Evolutionary conservation across 2,888 invertebrate species (phyloP).

Genomic region (Pristionchus japonicus): DNA sequence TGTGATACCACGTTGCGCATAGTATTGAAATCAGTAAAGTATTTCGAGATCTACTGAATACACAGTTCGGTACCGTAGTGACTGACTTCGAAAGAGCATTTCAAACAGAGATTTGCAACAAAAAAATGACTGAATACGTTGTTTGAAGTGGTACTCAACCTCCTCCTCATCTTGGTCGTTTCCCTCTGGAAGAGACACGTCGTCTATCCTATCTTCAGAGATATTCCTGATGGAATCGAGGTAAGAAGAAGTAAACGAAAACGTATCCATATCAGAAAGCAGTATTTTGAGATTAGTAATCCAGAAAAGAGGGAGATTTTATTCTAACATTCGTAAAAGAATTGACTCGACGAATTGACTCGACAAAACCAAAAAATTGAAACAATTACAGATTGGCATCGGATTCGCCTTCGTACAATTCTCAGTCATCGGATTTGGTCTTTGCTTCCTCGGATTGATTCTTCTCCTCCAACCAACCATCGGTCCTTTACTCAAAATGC

Average conservation of each 20-base stretch:
- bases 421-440: slow-evolving; percentile 35
- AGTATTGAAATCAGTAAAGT: too few relatives aligned
- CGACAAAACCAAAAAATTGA: not conserved
- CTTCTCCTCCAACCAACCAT: slow-evolving; percentile 36
- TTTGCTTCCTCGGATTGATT: not conserved
- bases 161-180: slow-evolving; percentile 18
- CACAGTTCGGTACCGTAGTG: not conserved
- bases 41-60: not conserved
- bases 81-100: not conserved
- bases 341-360: not conserved
- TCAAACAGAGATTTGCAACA: not conserved
- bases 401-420: slow-evolving; percentile 40
- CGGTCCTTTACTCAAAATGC: not conserved
- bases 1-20: not conserved
- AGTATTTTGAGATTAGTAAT: too few relatives aligned
- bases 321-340: too few relatives aligned
- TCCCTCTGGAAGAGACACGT: slow-evolving; percentile 37
- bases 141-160: slow-evolving; percentile 33
- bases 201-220: slow-evolving; percentile 16
- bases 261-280: too few relatives aligned
- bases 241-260: too few relatives aligned
- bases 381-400: slow-evolving; percentile 30
- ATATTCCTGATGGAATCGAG: not conserved
- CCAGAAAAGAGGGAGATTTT: too few relatives aligned
- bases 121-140: slow-evolving; percentile 15